A percentile compares a stretch with the other conserved stretches of the same genome.
These are phyloP conservation scores for Sus cebifrons DNA, from an alignment of 2,797 vertebrate genomes.

Conservation along the genomic window DNA sequence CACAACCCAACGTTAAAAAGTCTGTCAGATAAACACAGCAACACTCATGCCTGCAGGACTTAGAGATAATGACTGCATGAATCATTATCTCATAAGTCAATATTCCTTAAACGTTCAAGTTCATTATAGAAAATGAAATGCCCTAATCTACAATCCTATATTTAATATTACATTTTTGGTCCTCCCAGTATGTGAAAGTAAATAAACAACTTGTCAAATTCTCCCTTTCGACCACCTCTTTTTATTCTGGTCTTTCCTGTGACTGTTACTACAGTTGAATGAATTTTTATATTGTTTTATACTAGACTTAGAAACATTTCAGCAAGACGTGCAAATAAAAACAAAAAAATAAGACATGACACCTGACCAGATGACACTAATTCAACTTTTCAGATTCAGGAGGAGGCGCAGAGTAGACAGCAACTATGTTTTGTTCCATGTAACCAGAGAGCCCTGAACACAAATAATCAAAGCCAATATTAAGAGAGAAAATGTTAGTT, in stretches of 20 bases:
- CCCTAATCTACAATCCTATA: not conserved
- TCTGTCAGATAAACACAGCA: not conserved
- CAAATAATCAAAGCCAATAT: slow-evolving; percentile 53
- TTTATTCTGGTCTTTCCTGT: not conserved
- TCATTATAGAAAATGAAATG: not conserved
- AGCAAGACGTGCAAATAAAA: slow-evolving; percentile 13
- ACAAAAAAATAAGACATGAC: not conserved
- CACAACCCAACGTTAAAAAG: slow-evolving; percentile 5
- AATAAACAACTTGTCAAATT: not conserved
- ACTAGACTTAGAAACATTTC: slow-evolving; percentile 47
- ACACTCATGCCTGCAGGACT: not conserved
- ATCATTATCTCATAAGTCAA: not conserved
- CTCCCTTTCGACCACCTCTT: not conserved
- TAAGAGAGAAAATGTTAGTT: slow-evolving; percentile 37
- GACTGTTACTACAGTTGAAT: slow-evolving; percentile 28
- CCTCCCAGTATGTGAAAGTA: not conserved
- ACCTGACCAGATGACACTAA: not conserved
- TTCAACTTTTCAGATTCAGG: slow-evolving; percentile 18
- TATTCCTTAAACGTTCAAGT: slow-evolving; percentile 43
- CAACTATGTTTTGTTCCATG: not conserved
- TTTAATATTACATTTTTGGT: not conserved
- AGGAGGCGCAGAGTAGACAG: not conserved
- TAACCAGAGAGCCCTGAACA: not conserved
- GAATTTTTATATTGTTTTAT: slow-evolving; percentile 35
- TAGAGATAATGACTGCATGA: not conserved